phyloP scores from a whole-genome alignment of 2,888 invertebrate species.

The Chrysolina haemoptera region DNA sequence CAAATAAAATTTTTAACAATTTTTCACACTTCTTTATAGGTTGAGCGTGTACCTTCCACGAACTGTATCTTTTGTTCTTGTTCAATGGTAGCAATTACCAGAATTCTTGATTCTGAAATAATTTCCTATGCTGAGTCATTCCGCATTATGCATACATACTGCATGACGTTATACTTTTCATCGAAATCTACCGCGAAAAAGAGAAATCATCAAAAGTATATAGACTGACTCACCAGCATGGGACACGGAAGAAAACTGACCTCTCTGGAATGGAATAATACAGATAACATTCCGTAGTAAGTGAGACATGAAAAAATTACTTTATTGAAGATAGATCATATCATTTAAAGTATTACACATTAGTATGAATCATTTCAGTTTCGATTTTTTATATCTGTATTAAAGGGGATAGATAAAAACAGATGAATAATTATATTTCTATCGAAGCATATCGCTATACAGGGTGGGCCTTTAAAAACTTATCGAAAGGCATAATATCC shows the following conservation, averaged over 20 bases:
- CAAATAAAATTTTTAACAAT: too few relatives aligned
- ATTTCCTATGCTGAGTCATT: constrained; percentile 1
- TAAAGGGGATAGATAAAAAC: background rate
- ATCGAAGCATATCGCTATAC: too few relatives aligned
- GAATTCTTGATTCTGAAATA: background rate
- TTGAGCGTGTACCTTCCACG: too few relatives aligned
- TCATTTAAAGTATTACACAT: constrained; percentile 1
- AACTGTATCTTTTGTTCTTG: background rate
- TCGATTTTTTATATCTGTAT: background rate
- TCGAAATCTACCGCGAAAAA: constrained; percentile 11
- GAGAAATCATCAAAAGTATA: background rate
- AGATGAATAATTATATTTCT: background rate
- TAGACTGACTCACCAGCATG: constrained; percentile 1
- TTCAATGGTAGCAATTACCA: background rate
- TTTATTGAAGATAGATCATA: background rate
- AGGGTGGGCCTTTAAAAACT: too few relatives aligned
- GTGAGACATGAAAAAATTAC: background rate
- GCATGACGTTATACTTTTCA: constrained; percentile 9
- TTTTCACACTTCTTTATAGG: too few relatives aligned
- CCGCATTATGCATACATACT: background rate
- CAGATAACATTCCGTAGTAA: background rate
- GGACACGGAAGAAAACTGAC: background rate
- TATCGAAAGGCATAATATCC: too few relatives aligned
- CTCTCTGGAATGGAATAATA: background rate
- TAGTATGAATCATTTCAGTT: background rate